Evolutionary conservation across 1,140 invertebrate genomes (phyloP).

Genomic region (Asbolus verrucosus): DNA sequence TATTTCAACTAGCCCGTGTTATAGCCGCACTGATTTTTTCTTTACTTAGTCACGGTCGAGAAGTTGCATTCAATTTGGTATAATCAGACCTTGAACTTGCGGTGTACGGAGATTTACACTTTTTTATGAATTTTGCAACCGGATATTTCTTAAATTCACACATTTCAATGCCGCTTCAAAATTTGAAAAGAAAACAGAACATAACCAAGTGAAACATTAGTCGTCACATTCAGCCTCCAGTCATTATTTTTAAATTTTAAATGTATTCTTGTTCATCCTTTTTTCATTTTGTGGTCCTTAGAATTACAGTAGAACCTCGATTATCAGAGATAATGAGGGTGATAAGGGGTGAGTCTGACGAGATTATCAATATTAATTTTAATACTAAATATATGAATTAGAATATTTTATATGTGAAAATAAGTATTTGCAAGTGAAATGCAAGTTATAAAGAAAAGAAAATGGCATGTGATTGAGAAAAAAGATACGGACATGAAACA

Average conservation of each 20-base stretch:
- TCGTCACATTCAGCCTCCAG: background rate
- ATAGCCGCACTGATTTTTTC: constrained; percentile 41
- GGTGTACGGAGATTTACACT: constrained; percentile 22
- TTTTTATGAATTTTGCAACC: constrained; percentile 26
- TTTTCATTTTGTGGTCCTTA: too few species aligned
- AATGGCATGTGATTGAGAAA: too few species aligned
- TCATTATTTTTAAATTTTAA: background rate
- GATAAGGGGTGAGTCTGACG: too few species aligned
- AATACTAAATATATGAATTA: too few species aligned
- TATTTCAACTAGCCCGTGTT: constrained; percentile 41
- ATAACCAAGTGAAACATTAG: background rate
- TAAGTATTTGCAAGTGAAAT: too few species aligned
- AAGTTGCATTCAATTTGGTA: constrained; percentile 47
- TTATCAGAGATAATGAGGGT: too few species aligned
- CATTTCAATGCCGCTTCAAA: constrained; percentile 1
- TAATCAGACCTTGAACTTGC: constrained; percentile 44
- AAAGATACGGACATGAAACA: too few species aligned
- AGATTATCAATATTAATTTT: too few species aligned
- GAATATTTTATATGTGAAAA: too few species aligned
- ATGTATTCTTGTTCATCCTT: too few species aligned
- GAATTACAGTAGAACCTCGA: too few species aligned
- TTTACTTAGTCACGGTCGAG: constrained; percentile 44
- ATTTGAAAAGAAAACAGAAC: background rate
- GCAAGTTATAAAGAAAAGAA: too few species aligned
- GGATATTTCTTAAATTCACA: constrained; percentile 34